Evolutionary conservation across 2,797 vertebrate genomes (phyloP).

Genomic region (Aselliscus stoliczkanus): DNA sequence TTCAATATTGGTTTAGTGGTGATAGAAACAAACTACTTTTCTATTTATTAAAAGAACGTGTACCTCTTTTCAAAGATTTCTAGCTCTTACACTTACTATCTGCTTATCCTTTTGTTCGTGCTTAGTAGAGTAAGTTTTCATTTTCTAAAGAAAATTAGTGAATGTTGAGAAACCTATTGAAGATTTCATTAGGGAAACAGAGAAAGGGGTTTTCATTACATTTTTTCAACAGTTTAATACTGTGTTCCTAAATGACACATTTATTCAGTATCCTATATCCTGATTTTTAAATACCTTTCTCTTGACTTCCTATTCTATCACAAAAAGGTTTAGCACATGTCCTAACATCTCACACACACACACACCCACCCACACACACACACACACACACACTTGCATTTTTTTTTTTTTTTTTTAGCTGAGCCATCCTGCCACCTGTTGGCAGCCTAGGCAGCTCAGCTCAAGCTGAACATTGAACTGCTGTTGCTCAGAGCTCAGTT

Average conservation of each 20-base stretch:
- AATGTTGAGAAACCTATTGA: background rate
- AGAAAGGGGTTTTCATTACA: background rate
- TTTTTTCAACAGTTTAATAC: background rate
- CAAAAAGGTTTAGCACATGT: background rate
- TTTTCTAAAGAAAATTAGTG: slow-evolving; percentile 20
- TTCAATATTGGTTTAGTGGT: background rate
- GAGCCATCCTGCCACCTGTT: too few relatives aligned
- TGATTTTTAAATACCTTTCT: background rate
- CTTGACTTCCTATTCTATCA: background rate
- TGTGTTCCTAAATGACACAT: background rate
- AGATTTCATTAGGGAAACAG: background rate
- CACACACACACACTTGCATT: background rate
- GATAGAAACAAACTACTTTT: background rate
- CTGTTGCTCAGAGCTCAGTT: too few relatives aligned
- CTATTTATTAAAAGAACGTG: background rate
- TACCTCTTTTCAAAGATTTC: background rate
- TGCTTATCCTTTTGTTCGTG: background rate
- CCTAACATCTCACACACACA: background rate
- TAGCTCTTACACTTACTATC: background rate
- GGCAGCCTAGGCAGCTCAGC: too few relatives aligned
- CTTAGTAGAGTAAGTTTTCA: background rate
- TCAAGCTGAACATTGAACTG: too few relatives aligned
- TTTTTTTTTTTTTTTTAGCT: too few relatives aligned
- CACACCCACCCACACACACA: background rate
- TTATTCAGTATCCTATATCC: background rate